These are phyloP conservation scores for Candoia aspera DNA, from an alignment of 2,113 vertebrate genomes.

Conservation along the genomic window DNA sequence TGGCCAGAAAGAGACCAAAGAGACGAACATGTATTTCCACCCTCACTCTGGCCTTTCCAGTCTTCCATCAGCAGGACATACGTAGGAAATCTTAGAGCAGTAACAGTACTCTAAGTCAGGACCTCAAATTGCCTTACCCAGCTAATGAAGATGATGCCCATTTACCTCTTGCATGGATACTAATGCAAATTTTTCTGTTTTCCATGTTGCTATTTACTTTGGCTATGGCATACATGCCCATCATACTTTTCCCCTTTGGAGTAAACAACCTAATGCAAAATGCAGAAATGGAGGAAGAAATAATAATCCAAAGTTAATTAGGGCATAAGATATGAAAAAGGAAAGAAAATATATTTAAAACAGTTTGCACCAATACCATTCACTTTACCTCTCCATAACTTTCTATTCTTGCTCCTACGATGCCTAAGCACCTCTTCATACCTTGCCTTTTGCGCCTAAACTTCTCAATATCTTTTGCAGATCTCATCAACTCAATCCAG, in stretches of 20 bases:
- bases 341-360: background rate
- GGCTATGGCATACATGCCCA: background rate
- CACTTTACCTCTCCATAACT: background rate
- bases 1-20: background rate
- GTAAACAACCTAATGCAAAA: background rate
- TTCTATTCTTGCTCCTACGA: background rate
- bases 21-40: background rate
- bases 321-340: background rate
- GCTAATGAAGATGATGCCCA: slow-evolving; percentile 7
- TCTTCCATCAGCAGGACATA: background rate
- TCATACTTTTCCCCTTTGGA: background rate
- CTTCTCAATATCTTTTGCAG: background rate
- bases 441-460: background rate
- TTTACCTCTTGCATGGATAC: background rate
- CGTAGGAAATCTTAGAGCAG: background rate
- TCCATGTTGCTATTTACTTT: background rate
- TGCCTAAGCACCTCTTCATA: background rate
- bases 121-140: background rate
- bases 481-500: background rate
- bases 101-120: background rate
- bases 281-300: background rate
- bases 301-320: background rate
- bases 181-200: background rate
- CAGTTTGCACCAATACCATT: background rate
- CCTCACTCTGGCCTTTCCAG: background rate